These are phyloP conservation scores for Yasuhikotakia modesta DNA, from an alignment of 2,797 vertebrate species.

Conservation along the genomic window DNA sequence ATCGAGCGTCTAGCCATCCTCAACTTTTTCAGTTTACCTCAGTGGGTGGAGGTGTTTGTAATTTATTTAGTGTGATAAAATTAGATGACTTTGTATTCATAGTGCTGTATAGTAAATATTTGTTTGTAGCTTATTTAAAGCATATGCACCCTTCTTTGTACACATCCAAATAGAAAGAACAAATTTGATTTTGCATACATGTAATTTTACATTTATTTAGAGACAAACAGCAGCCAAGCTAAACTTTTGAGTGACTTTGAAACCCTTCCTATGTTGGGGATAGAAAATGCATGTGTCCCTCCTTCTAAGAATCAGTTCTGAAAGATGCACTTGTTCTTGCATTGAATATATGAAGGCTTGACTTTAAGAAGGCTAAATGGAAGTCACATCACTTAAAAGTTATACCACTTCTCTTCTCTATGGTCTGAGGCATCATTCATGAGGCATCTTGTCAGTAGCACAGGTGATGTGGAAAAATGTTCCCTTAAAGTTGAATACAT, in stretches of 20 bases:
- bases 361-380: not conserved
- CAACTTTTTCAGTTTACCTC: not conserved
- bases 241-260: conserved; percentile 29
- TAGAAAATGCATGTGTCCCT: conserved; percentile 4
- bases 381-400: not conserved
- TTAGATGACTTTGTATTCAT: conserved; percentile 13
- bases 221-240: conserved; percentile 26
- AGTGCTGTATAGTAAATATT: not conserved
- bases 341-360: not conserved
- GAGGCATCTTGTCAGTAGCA: not conserved
- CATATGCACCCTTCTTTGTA: not conserved
- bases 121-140: not conserved
- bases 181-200: not conserved
- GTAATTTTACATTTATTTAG: not conserved
- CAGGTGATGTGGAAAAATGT: not conserved
- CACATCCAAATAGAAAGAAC: not conserved
- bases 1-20: not conserved
- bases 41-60: not conserved
- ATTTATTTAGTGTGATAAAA: conserved; percentile 10
- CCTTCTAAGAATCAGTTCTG: not conserved
- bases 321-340: not conserved
- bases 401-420: not conserved
- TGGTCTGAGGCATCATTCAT: not conserved
- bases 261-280: conserved; percentile 20
- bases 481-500: not conserved